Evolutionary conservation across 2,113 vertebrate genomes (phyloP), one percentile per base, ranked within the genome.

Genomic region (Seriola quinqueradiata): DNA sequence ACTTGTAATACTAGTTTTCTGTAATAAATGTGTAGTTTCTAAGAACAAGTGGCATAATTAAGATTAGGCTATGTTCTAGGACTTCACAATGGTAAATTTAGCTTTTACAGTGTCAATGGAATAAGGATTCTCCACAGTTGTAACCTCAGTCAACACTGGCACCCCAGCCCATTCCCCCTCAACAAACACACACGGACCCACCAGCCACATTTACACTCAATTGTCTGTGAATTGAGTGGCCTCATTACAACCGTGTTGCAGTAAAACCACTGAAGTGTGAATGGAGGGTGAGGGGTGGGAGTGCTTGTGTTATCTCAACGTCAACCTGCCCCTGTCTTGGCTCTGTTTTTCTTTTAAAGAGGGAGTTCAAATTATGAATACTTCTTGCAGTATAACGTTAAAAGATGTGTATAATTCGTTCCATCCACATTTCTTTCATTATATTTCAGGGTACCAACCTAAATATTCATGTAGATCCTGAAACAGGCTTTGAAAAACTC

Each of bases 131-230:
- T 23, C 2, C 55, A 48, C 4, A 32, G 17, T 3, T 46, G 21
- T 57, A 57, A 40, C 23, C 36, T 68, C 9, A 55, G 28, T 63
- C 32, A 75, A 21, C 28, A 25, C 19, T 8, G 3, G 9, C 19
- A 57, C 25, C 52, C 34, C 6, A 3, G 19, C 4, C 50, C 21
- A 36, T 50, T 28, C 36, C 16, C 16, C 5, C 63, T 70, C 57
- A 70, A 83, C 59, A 83, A 59, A 81, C 63, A 77, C 57, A 57
- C 38, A 68, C 54, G 70, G 23, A 46, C 11, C 25, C 14, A 40
- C 38, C 44, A 70, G n/a, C 69, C 40, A 6, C 81, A 84, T 92
- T 91, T 89, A 78, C 88, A 86, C 77, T 85, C 87, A 84, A 86
- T 88, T 87, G 93, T 87, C 73, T 66, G 57, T 46, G 78, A 77